phyloP scores from a whole-genome alignment of 2,797 vertebrate species.

The Anguilla megastoma region DNA sequence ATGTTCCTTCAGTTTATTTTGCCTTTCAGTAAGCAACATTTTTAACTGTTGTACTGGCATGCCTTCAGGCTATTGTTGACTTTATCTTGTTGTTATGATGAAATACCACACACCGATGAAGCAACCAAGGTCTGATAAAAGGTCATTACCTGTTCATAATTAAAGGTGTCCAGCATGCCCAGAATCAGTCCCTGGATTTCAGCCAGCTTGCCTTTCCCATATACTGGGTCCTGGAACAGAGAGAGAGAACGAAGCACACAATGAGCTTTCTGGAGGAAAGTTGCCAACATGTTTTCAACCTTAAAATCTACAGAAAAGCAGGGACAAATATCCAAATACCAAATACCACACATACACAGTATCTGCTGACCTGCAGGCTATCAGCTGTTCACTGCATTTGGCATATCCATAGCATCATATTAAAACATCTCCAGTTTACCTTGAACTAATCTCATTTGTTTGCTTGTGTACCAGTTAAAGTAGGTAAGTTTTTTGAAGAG shows the following conservation, averaged over 20 bases:
- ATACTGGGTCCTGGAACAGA: slow-evolving; percentile 85
- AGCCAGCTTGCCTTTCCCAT: slow-evolving; percentile 91
- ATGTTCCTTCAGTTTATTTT: too few species aligned
- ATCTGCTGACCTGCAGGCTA: neutral
- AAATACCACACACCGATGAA: neutral
- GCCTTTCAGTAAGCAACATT: too few species aligned
- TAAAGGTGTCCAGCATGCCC: slow-evolving; percentile 96
- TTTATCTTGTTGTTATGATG: too few species aligned
- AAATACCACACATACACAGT: neutral
- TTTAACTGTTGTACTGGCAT: too few species aligned
- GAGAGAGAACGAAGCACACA: neutral
- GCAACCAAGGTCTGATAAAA: neutral
- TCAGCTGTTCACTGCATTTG: neutral
- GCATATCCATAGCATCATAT: neutral
- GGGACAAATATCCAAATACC: neutral
- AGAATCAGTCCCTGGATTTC: slow-evolving; percentile 94
- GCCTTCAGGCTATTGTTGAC: too few species aligned
- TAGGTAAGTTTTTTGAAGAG: neutral
- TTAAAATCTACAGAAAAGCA: neutral
- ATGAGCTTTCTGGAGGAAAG: neutral
- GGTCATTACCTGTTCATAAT: slow-evolving; percentile 85
- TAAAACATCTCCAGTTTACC: neutral
- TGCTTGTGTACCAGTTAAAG: neutral
- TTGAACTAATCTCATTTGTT: neutral
- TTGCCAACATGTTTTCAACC: neutral